Evolutionary conservation across 2,797 vertebrate species (phyloP).

Genomic region (Agapornis canus): DNA sequence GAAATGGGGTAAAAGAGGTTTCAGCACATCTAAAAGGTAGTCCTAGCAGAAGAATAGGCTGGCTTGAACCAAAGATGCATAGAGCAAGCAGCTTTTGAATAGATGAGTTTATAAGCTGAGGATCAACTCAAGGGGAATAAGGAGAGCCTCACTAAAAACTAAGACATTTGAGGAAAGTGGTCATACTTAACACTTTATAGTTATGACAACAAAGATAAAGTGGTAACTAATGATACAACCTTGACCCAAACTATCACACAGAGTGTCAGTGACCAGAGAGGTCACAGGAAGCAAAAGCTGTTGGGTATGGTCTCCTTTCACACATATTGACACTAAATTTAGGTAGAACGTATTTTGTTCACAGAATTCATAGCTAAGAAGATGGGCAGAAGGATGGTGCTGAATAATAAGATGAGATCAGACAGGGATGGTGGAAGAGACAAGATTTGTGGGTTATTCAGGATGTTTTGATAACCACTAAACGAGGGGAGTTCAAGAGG

Average conservation of each 20-base stretch:
- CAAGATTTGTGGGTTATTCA: background rate
- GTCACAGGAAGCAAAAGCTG: background rate
- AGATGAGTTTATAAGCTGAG: background rate
- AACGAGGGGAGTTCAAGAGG: background rate
- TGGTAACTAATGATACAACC: background rate
- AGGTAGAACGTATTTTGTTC: background rate
- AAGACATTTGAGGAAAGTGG: background rate
- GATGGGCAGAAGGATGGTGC: background rate
- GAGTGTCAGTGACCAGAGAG: background rate
- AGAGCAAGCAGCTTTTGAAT: background rate
- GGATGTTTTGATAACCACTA: background rate
- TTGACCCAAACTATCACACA: background rate
- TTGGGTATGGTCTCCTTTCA: background rate
- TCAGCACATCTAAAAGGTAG: background rate
- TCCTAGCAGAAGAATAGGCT: background rate
- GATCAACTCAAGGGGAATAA: background rate
- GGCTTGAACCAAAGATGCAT: background rate
- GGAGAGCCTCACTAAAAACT: background rate
- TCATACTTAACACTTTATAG: background rate
- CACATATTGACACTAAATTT: fast-evolving
- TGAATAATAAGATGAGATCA: background rate
- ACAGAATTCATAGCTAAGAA: background rate
- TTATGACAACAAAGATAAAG: background rate
- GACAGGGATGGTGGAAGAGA: background rate
- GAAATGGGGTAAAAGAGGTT: background rate